phyloP scores from a whole-genome alignment of 2,113 vertebrate species.

The Pseudorhombus dupliciocellatus region DNA sequence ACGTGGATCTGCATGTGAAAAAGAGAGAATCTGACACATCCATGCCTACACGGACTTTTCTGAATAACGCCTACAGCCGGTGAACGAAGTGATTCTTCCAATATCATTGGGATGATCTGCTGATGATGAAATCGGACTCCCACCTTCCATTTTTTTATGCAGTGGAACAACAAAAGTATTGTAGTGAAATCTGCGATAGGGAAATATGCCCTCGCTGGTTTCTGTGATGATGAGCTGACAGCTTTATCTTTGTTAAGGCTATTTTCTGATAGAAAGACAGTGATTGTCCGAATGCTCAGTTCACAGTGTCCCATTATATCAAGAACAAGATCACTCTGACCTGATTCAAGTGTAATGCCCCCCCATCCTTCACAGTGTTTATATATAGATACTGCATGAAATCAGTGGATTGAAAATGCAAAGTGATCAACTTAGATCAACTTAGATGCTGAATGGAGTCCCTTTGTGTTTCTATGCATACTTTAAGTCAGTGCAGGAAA shows the following conservation, averaged over 20 bases:
- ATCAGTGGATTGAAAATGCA: neutral
- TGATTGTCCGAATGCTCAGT: neutral
- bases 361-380: neutral
- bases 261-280: too few species aligned
- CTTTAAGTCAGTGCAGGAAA: neutral
- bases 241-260: too few species aligned
- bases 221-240: neutral
- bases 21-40: constrained; percentile 20
- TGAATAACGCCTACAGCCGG: constrained; percentile 44
- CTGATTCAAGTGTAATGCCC: neutral
- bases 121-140: constrained; percentile 29
- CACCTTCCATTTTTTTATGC: constrained; percentile 7
- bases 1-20: constrained; percentile 17
- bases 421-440: neutral
- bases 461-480: neutral
- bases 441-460: neutral
- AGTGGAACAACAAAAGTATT: constrained; percentile 3
- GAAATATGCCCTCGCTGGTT: neutral
- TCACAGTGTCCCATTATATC: constrained; percentile 4
- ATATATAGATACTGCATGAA: neutral
- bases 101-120: constrained; percentile 25
- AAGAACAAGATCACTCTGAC: neutral
- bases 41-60: constrained; percentile 45
- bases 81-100: constrained; percentile 30
- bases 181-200: neutral